Base-by-base conservation (phyloP, 2,113 vertebrate genomes). In the Pongo abelii region DNA sequence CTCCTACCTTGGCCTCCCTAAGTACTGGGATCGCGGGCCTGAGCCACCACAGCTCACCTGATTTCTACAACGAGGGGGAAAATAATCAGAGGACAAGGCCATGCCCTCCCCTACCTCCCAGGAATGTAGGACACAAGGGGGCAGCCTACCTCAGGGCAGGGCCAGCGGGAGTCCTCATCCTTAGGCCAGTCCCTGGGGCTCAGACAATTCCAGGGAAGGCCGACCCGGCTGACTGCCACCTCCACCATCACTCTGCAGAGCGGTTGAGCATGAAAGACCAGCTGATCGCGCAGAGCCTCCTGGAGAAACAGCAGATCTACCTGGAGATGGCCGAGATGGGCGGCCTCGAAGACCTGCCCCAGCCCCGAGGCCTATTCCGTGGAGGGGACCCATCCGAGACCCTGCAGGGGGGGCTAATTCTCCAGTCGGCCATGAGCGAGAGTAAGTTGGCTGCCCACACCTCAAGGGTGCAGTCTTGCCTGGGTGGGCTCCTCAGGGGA, bases 261-360 rank as follows among this genome's bases (percentile, higher is more conserved):
- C 99, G 99, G 12, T 98, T 99, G 95, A 99, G 95, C 59, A 43
- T 96, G 96, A 99, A 99, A 95, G 99, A 99, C 77, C 96, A 99
- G 0, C 98, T 99, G 97, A 99, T 99, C 0, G 16, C 97, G 1
- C 99, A 99, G 94, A 99, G 98, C 52, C 99, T 99, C 0, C 96
- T 86, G 0, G 99, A 99, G 98, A 99, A 99, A 98, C 99, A 99
- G 40, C 99, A 99, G 98, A 99, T 99, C 96, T 99, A 99, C 98
- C 98, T 99, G 3, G 99, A 99, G 59, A 99, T 99, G 98, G 98
- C 99, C 0, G 99, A 99, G 93, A 97, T 99, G 84, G 97, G 97
- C 0, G 99, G 99, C 3, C 97, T 99, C 12, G 99, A 99, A 88
- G 99, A 99, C 8, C 2, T 93, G 0, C 8, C 97, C 59, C 98